Conservation (phyloP, 2,888 invertebrate species). For the Ryuthela nishihirai region DNA sequence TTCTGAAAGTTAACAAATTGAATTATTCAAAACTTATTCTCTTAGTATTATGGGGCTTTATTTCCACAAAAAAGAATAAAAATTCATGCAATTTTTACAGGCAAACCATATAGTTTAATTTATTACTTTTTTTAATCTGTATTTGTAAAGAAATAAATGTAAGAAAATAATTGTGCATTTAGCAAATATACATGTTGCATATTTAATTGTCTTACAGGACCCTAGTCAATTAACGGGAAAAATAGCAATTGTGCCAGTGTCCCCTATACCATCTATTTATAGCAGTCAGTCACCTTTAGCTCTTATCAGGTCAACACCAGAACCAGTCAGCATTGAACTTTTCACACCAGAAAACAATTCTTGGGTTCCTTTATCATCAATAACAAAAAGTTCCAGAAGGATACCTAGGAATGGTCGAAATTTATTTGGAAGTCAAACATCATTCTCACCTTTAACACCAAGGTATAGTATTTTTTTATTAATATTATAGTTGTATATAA, state of each 20-base stretch:
- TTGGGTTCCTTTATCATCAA: constrained; percentile 34
- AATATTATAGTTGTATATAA: not conserved
- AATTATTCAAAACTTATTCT: too few species aligned
- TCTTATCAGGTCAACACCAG: constrained; percentile 37
- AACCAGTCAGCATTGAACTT: constrained; percentile 36
- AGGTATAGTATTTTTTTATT: constrained; percentile 10
- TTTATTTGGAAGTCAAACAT: constrained; percentile 23
- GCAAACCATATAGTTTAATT: too few species aligned
- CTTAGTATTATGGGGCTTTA: too few species aligned
- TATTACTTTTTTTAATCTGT: too few species aligned
- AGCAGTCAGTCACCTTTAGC: constrained; percentile 40
- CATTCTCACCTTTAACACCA: constrained; percentile 24
- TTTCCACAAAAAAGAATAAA: too few species aligned
- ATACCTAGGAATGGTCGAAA: constrained; percentile 9
- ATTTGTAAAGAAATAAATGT: too few species aligned
- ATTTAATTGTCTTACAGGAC: constrained; percentile 20
- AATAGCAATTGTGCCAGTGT: constrained; percentile 25
- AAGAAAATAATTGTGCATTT: too few species aligned
- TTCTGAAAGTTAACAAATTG: too few species aligned
- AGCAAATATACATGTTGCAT: too few species aligned
- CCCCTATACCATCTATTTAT: constrained; percentile 22
- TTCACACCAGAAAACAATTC: constrained; percentile 40
- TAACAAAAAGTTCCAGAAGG: constrained; percentile 23
- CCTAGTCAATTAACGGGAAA: constrained; percentile 37
- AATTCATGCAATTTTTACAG: too few species aligned